Base-by-base conservation (phyloP, 92 coral and sea anemone genomes). In the Siderastrea radians region DNA sequence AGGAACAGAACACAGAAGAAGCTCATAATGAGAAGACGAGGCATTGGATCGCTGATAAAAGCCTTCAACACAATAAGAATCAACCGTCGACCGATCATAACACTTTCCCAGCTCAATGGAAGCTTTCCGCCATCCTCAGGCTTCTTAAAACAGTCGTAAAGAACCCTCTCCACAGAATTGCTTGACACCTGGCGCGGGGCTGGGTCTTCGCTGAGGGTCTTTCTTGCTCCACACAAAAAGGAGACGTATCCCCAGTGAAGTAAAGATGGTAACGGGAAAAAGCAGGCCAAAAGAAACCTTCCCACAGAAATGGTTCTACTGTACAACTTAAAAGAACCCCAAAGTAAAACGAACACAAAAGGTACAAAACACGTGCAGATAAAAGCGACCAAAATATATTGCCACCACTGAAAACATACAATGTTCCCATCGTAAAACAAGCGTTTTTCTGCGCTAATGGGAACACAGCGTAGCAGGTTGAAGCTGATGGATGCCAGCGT, bases 351-450 rank as follows among this genome's bases (percentile, higher is more conserved):
- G 6, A 93, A 55, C 13, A 93, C 67, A 77, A 95, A 91, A 5
- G 96, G 98, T 9, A 95, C 87, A 3, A 95, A 62, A 51, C 81
- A 81, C n/a, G 85, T 60, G 62, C 84, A 82, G 54, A 69, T 89
- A 61, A 91, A 86, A 12, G 49, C 92, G 75, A 88, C 70, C 58
- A 89, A 79, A 58, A 80, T n/a, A 69, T 91, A 91, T 82, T 95
- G 98, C 96, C 98, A 95, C 96, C 96, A 84, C 65, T 93, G 95
- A 50, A 86, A 93, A 88, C 96, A 95, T 47, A 68, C 68, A 59
- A 91, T 81, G 19, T 80, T 77, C 57, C 93, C 96, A 74, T 84
- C 71, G 76, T 75, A 81, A 71, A 95, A 95, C 94, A 94, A 78
- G 4, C 96, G 79, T 11, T 50, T 77, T 10, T 81, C 92, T 26